Conservation (phyloP, 2,797 vertebrate species). For the Chiropotes sagulatus region DNA sequence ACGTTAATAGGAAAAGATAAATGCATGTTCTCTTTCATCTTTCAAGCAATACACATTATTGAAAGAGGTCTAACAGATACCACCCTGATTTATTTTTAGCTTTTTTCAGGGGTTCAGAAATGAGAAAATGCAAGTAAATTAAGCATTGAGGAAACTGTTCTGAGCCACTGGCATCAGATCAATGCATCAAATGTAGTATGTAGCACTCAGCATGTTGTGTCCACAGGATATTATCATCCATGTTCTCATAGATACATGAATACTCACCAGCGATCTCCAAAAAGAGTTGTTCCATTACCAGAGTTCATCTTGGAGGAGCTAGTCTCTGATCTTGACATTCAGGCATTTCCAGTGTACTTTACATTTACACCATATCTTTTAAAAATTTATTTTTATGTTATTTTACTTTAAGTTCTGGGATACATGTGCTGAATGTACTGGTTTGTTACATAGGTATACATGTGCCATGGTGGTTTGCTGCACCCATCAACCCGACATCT, state of each 20-base stretch:
- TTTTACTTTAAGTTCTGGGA: background rate
- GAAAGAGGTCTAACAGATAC: constrained; percentile 7
- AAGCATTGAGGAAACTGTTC: background rate
- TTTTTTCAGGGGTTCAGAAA: background rate
- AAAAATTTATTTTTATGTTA: background rate
- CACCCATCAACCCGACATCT: background rate
- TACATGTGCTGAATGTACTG: background rate
- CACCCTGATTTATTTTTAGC: constrained; percentile 16
- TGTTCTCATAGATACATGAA: background rate
- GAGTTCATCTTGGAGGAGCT: background rate
- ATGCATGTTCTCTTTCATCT: constrained; percentile 45
- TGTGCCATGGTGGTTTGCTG: background rate
- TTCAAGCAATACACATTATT: constrained; percentile 44
- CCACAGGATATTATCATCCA: background rate
- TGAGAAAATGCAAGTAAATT: constrained; percentile 32
- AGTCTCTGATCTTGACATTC: background rate
- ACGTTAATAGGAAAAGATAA: constrained; percentile 64
- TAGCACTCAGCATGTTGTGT: background rate
- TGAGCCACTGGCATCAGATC: background rate
- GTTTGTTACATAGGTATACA: background rate
- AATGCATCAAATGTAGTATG: background rate
- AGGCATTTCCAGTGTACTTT: background rate
- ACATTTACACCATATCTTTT: background rate
- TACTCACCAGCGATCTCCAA: background rate
- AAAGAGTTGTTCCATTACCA: background rate